A percentile compares a stretch with the other conserved stretches of the same genome.
Evolutionary conservation across 2,888 invertebrate species (phyloP).

Genomic region (Dolichomitus sp.): DNA sequence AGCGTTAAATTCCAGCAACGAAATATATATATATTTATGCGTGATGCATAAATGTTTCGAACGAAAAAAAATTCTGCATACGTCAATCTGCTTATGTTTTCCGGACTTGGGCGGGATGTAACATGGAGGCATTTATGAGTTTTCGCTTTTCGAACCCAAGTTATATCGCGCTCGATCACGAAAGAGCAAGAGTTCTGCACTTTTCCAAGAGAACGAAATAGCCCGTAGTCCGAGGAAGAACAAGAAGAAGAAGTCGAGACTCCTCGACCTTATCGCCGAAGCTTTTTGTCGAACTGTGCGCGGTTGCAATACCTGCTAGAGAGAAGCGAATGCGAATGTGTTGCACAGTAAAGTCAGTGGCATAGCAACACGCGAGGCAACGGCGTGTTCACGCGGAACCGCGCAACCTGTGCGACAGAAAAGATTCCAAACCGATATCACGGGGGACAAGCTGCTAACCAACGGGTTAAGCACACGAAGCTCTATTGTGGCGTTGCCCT

Average conservation of each 20-base stretch:
- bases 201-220: constrained; percentile 71
- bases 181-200: constrained; percentile 72
- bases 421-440: constrained; percentile 82
- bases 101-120: constrained; percentile 9
- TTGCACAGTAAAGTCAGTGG: constrained; percentile 67
- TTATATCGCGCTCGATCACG: constrained; percentile 74
- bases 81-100: not conserved
- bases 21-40: too few species aligned
- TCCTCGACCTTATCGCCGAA: constrained; percentile 75
- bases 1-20: not conserved
- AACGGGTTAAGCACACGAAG: constrained; percentile 60
- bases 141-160: constrained; percentile 20
- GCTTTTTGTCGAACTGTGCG: constrained; percentile 78
- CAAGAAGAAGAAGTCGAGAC: constrained; percentile 50
- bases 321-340: constrained; percentile 18
- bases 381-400: constrained; percentile 77
- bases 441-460: constrained; percentile 50
- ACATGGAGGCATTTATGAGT: not conserved
- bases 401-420: constrained; percentile 76
- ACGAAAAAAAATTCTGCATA: not conserved
- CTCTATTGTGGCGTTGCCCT: constrained; percentile 39
- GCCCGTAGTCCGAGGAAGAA: constrained; percentile 19
- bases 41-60: constrained; percentile 1
- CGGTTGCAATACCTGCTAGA: constrained; percentile 22
- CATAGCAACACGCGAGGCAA: constrained; percentile 81